phyloP scores from a whole-genome alignment of 2,888 invertebrate species.

The Epinotia nisella region DNA sequence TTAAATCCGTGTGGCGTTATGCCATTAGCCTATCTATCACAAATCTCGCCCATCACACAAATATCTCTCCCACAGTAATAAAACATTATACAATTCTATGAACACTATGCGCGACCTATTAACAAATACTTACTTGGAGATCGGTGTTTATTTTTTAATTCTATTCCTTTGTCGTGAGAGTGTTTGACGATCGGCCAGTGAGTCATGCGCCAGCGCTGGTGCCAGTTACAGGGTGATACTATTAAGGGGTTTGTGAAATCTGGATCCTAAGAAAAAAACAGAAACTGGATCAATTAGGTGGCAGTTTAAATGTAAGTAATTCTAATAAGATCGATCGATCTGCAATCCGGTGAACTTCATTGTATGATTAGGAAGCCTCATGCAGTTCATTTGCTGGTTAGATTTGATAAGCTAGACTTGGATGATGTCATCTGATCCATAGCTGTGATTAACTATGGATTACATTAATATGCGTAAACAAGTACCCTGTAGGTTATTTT shows the following conservation, averaged over 20 bases:
- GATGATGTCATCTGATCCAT: too few relatives aligned
- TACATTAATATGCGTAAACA: too few relatives aligned
- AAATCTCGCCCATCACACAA: background rate
- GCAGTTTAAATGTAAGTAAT: background rate
- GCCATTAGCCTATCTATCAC: background rate
- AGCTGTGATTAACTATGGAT: too few relatives aligned
- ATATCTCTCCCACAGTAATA: conserved; percentile 31
- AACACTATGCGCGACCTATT: conserved; percentile 42
- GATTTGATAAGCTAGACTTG: background rate
- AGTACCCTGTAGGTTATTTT: too few relatives aligned
- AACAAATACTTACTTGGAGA: conserved; percentile 56
- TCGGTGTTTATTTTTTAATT: conserved; percentile 70
- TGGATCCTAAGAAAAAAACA: background rate
- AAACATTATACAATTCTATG: conserved; percentile 25
- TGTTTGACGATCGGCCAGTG: conserved; percentile 77
- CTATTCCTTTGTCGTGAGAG: conserved; percentile 77
- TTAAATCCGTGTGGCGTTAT: background rate
- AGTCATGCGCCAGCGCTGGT: conserved; percentile 76
- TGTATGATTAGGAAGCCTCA: background rate
- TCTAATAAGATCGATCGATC: background rate
- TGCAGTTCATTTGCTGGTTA: too few relatives aligned
- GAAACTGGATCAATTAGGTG: background rate
- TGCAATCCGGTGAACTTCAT: background rate
- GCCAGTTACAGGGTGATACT: conserved; percentile 64
- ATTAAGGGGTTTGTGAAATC: conserved; percentile 36